A percentile compares a stretch with the other conserved stretches of the same genome.
Evolutionary conservation across 2,797 vertebrate species (phyloP).

Genomic region (Phataginus tricuspis): DNA sequence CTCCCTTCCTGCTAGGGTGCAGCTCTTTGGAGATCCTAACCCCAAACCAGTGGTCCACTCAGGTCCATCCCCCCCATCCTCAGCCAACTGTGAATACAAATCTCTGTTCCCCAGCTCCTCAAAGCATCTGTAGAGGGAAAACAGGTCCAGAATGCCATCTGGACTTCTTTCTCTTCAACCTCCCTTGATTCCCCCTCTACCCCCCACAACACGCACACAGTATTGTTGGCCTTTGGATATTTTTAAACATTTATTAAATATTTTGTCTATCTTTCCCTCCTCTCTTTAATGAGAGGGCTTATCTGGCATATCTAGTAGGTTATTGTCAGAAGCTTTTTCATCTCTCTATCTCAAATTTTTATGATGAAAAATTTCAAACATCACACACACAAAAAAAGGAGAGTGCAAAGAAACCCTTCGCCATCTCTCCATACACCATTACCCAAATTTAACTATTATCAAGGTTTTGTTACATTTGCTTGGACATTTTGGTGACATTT

Average conservation of each 20-base stretch:
- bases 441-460: neutral
- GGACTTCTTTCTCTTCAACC: neutral
- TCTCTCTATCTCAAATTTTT: neutral
- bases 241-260: constrained; percentile 5
- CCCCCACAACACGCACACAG: rapidly evolving
- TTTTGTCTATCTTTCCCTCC: neutral
- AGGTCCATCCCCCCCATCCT: neutral
- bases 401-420: neutral
- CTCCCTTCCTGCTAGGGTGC: neutral
- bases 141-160: neutral
- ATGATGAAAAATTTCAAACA: neutral
- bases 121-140: neutral
- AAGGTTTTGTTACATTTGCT: neutral
- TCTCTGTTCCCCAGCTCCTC: neutral
- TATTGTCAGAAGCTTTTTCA: neutral
- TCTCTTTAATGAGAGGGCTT: neutral
- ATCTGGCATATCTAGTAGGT: neutral
- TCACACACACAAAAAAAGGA: neutral
- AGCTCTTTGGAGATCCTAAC: neutral
- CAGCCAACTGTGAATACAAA: neutral
- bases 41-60: neutral
- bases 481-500: neutral
- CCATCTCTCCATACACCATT: too few relatives aligned
- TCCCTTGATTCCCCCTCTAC: neutral
- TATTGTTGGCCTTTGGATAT: neutral